phyloP scores from a whole-genome alignment of 2,888 invertebrate genomes.

The Melipona bicolor region DNA sequence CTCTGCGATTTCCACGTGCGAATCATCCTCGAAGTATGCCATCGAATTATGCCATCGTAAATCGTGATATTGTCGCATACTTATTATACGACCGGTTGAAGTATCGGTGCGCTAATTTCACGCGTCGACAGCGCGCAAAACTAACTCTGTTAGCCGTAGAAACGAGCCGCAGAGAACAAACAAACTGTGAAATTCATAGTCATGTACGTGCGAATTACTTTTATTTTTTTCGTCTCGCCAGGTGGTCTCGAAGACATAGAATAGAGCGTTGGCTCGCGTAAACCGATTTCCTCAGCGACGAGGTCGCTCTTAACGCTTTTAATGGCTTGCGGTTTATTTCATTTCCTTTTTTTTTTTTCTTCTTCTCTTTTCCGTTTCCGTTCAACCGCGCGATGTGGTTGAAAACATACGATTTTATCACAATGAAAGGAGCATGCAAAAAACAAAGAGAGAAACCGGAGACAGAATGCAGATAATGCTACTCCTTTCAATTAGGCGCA shows the following conservation, averaged over 20 bases:
- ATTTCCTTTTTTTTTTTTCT: not conserved
- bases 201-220: not conserved
- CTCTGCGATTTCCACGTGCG: not conserved
- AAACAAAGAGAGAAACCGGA: not conserved
- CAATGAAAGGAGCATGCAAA: not conserved
- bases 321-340: conserved; percentile 29
- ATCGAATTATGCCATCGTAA: not conserved
- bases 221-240: not conserved
- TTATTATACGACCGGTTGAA: not conserved
- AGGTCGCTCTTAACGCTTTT: conserved; percentile 10
- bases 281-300: conserved; percentile 9
- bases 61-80: conserved; percentile 15
- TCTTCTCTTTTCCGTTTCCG: conserved; percentile 9
- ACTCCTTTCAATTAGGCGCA: conserved; percentile 8
- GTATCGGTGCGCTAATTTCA: not conserved
- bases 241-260: not conserved
- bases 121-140: conserved; percentile 4
- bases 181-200: conserved; percentile 6
- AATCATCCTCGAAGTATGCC: not conserved
- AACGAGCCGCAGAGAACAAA: not conserved
- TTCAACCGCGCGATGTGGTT: conserved; percentile 10
- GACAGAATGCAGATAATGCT: not conserved
- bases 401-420: conserved; percentile 40
- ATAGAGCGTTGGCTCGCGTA: not conserved
- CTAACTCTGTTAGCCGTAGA: conserved; percentile 8